Evolutionary conservation across 1,140 invertebrate genomes (phyloP), one percentile per base, ranked within the genome.

Genomic region (Oryctes rhinoceros): DNA sequence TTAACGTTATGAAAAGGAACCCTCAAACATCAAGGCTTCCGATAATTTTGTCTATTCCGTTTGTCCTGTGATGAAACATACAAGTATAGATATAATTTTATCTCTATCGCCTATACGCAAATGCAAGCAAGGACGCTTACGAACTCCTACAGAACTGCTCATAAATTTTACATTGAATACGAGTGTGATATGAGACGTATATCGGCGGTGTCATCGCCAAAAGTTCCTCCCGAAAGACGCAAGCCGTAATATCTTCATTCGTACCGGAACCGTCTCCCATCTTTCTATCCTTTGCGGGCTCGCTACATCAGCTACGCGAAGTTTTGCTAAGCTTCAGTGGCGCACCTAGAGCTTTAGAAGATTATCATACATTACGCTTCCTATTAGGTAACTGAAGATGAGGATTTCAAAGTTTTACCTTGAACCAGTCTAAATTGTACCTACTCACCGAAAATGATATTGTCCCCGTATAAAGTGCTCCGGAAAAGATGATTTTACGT

Each of bases 381-480:
- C 65, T 71, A 71, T 24, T 71, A 71, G 65, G 65, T 71, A 71
- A 71, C 65, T 71, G 65, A 18, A 71, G 65, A 71, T 71, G 65
- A 71, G 65, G 65, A 71, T 71, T 71, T 71, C 65, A 71, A 71
- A 71, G 35, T 71, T 71, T 37, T 37, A 71, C 24, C 65, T 71
- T 71, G 65, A 71, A 71, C 65, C 65, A 71, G 65, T 71, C 65
- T 37, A 71, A 71, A 71, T 71, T 71, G 65, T 71, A 71, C 65
- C 20, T 71, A 37, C 35, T 71, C 65, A 18, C 24, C 35, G 35
- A 30, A 71, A 71, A 71, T 71, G 9, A 71, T 71, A 71, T 71
- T 71, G 65, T 71, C 11, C 11, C 37, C 24, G 24, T 37, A 71
- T 15, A 71, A 13, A 24, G 24, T 35, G 35, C 20, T 24, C 24